Base-by-base conservation (phyloP, 1,140 invertebrate species). In the Chironomus tepperi region DNA sequence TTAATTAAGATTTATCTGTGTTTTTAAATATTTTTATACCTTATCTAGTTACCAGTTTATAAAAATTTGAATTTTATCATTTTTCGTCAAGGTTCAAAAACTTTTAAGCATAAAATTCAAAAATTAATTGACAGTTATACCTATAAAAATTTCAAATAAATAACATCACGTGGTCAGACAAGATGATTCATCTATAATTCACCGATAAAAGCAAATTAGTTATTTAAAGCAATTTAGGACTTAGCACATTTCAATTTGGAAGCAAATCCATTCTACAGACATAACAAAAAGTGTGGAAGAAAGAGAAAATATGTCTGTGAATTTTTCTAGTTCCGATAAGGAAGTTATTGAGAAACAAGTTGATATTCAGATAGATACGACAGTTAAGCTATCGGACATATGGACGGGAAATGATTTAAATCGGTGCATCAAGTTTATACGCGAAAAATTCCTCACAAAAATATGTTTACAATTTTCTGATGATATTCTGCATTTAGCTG, bases 391-490 rank as follows among this genome's bases (percentile, higher is more conserved):
- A 5, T 18, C 6, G 19, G 65, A 70, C 18, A 70, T 70, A 10
- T 70, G 65, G 65, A 70, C 3, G 7, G 3, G 5, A 6, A 70
- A 70, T 70, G 65, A 70, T 21, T 21, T 70, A 70, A 70, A 70
- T 70, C 65, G 65, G 0, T 70, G 65, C 16, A 21, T 70, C 9
- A 70, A 70, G 19, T 70, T 70, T 21, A 21, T 70, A 18, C 65
- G 65, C n/a, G 65, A 70, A 19, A 21, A 21, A 70, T 18, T 18
- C 7, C 19, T 70, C 18, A 18, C 79, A 57, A 81, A 94, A 93
- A 89, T 97, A 42, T 95, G 93, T 76, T 81, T 97, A 72, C 95
- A 97, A 85, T 96, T 98, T 83, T 95, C 95, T 10, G 95, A 98
- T 84, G 85, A 89, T 43, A 84, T 94, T 73, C 83, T 97, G 75